Evolutionary conservation across 2,113 vertebrate genomes (phyloP).

Genomic region (Orientallactaga bullata): DNA sequence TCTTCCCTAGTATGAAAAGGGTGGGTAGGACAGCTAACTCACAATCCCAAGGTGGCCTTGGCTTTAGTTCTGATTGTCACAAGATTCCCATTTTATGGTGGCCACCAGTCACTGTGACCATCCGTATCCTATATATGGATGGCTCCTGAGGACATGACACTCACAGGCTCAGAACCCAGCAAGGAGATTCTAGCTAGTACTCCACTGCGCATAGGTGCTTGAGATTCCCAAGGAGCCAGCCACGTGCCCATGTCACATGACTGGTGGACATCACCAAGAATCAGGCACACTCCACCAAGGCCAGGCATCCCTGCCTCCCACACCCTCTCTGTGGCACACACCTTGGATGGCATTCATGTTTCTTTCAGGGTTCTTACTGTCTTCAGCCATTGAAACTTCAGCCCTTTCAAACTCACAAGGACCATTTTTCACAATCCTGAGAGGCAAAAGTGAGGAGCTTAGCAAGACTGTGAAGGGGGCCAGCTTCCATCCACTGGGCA

Average conservation of each 20-base stretch:
- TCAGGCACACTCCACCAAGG: too few species aligned
- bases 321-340: neutral
- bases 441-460: neutral
- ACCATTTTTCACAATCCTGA: slow-evolving; percentile 47
- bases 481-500: rapidly evolving
- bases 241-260: neutral
- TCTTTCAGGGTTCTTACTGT: neutral
- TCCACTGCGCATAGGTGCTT: too few species aligned
- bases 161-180: too few species aligned
- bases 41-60: too few species aligned
- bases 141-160: too few species aligned
- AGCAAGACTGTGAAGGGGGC: neutral
- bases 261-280: neutral
- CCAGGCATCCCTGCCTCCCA: rapidly evolving
- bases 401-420: neutral
- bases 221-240: neutral
- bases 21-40: too few species aligned
- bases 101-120: too few species aligned
- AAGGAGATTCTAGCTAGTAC: too few species aligned
- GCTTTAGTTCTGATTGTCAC: too few species aligned
- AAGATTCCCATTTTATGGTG: too few species aligned
- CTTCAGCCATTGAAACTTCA: neutral
- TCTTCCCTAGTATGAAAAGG: too few species aligned
- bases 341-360: neutral
- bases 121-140: too few species aligned